phyloP scores from a whole-genome alignment of 2,113 vertebrate species.

The Buteo buteo region DNA sequence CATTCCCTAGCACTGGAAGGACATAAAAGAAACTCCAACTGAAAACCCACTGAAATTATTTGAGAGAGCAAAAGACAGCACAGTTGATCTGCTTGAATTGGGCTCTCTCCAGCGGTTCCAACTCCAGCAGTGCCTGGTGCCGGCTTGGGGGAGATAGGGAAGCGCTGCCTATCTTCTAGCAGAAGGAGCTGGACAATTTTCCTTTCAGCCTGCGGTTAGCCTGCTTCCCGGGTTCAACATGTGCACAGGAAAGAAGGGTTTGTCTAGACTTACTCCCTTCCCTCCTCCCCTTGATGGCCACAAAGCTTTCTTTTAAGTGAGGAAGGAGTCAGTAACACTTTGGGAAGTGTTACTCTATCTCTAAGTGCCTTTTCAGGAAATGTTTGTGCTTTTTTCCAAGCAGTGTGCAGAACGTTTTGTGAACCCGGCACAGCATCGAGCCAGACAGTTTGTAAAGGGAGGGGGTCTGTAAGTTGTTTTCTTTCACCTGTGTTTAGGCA shows the following conservation, averaged over 20 bases:
- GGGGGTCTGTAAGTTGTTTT: background rate
- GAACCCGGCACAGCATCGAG: background rate
- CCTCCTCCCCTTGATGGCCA: background rate
- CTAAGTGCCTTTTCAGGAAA: background rate
- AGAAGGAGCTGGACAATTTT: background rate
- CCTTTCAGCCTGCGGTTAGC: background rate
- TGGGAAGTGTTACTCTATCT: background rate
- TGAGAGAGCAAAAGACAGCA: background rate
- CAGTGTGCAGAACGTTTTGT: background rate
- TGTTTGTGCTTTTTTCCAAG: background rate
- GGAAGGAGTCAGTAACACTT: background rate
- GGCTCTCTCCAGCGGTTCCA: background rate
- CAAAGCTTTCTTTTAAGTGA: background rate
- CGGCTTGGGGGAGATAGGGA: rapidly evolving
- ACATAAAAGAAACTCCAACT: background rate
- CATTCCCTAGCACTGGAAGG: background rate
- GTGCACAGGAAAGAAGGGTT: background rate
- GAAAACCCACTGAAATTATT: background rate
- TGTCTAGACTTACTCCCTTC: background rate
- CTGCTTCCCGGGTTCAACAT: background rate
- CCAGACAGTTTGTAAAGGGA: background rate
- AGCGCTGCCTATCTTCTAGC: background rate
- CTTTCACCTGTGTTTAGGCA: background rate
- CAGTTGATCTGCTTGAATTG: background rate
- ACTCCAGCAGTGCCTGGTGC: background rate